These are phyloP conservation scores for Triplophysa dalaica DNA, from an alignment of 2,113 vertebrate species.

Conservation along the genomic window DNA sequence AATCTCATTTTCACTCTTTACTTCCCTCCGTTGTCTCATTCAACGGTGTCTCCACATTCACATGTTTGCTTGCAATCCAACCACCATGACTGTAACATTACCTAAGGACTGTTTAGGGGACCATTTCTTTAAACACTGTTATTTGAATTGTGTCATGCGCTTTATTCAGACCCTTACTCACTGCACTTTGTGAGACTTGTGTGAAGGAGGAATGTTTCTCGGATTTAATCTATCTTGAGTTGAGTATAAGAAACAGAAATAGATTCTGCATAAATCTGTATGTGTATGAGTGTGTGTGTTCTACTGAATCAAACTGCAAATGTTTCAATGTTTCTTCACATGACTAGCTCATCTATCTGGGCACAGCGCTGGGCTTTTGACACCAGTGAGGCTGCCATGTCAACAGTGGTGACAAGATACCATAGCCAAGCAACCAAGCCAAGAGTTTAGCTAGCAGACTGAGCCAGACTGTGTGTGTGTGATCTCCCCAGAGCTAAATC, in stretches of 20 bases:
- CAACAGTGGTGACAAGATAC: conserved; percentile 28
- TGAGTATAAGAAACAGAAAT: conserved; percentile 16
- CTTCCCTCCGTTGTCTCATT: conserved; percentile 26
- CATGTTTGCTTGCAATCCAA: conserved; percentile 62
- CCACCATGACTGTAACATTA: conserved; percentile 43
- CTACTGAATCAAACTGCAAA: not conserved
- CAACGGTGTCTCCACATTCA: conserved; percentile 32
- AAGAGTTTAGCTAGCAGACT: conserved; percentile 34
- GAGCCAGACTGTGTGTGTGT: conserved; percentile 36
- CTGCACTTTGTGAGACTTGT: conserved; percentile 58
- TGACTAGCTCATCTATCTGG: conserved; percentile 23
- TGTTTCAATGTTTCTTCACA: conserved; percentile 14
- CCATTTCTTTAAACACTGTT: conserved; percentile 27
- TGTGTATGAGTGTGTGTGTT: conserved; percentile 19
- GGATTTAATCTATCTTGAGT: conserved; percentile 51
- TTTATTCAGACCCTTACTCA: conserved; percentile 56
- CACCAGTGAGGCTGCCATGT: conserved; percentile 38
- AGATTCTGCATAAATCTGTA: conserved; percentile 9
- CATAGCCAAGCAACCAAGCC: conserved; percentile 34
- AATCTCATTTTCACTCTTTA: conserved; percentile 66
- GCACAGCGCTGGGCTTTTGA: conserved; percentile 30
- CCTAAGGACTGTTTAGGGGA: conserved; percentile 34
- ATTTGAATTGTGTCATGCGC: conserved; percentile 35
- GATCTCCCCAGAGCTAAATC: conserved; percentile 39
- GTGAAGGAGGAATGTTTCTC: conserved; percentile 58